Evolutionary conservation across 1,140 invertebrate species (phyloP).

Genomic region (Drosophila tsacasi): DNA sequence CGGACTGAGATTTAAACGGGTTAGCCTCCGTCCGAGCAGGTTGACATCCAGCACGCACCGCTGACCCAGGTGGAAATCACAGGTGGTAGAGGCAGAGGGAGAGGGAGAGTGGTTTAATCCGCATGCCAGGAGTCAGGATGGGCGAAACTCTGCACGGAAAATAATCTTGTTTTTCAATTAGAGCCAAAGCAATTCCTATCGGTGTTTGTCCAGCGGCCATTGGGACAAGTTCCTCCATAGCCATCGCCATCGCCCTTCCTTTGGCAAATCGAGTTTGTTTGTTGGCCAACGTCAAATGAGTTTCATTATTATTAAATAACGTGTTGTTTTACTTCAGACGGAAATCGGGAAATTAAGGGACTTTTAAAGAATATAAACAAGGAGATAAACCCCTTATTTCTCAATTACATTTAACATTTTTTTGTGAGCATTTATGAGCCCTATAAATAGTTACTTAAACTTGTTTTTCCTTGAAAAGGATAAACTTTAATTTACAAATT

Average conservation of each 20-base stretch:
- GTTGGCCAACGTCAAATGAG: constrained; percentile 1
- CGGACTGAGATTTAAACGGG: constrained; percentile 51
- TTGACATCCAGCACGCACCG: constrained; percentile 48
- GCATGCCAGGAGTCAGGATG: constrained; percentile 25
- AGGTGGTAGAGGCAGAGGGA: neutral
- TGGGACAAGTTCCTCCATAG: neutral
- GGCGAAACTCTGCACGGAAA: constrained; percentile 11
- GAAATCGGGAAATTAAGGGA: neutral
- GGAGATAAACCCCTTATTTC: neutral
- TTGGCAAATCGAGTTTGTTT: constrained; percentile 7
- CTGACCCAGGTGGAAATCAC: constrained; percentile 28
- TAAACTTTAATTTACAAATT: neutral
- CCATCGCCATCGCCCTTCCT: too few species aligned
- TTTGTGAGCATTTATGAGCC: too few species aligned
- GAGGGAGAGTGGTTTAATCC: constrained; percentile 8
- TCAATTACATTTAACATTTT: neutral
- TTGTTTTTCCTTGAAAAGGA: neutral
- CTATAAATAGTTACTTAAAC: neutral
- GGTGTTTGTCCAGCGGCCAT: constrained; percentile 16
- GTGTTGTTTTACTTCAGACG: neutral
- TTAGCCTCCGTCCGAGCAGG: constrained; percentile 51
- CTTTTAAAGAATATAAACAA: neutral
- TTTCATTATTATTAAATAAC: constrained; percentile 2
- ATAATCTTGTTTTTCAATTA: constrained; percentile 41
- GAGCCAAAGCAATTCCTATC: constrained; percentile 20